Conservation (phyloP, 1,140 invertebrate genomes). For the Drosophila tristis region DNA sequence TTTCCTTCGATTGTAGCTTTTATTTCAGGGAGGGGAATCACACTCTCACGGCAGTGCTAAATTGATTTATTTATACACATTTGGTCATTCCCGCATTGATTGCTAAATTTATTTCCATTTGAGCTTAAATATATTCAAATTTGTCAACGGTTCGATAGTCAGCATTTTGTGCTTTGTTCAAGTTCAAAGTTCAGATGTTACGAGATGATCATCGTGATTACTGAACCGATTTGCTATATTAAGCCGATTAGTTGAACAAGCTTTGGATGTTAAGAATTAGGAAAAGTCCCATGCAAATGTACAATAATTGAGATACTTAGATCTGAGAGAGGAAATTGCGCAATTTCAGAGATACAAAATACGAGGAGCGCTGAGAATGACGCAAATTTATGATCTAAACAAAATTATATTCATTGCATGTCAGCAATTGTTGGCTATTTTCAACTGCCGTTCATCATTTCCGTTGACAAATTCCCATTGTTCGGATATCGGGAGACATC, state of each 20-base stretch:
- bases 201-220: slow-evolving; percentile 13
- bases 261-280: slow-evolving; percentile 11
- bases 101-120: slow-evolving; percentile 29
- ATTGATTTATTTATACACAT: slow-evolving; percentile 41
- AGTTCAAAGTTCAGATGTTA: slow-evolving; percentile 34
- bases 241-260: slow-evolving; percentile 31
- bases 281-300: neutral
- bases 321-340: slow-evolving; percentile 27
- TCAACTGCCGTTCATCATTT: slow-evolving; percentile 35
- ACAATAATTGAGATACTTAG: slow-evolving; percentile 5
- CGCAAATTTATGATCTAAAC: slow-evolving; percentile 50
- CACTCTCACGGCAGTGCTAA: neutral
- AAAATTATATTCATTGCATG: slow-evolving; percentile 42
- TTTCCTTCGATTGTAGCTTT: no score
- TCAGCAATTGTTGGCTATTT: slow-evolving; percentile 28
- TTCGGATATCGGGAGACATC: slow-evolving; percentile 10
- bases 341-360: slow-evolving; percentile 16
- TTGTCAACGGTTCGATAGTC: slow-evolving; percentile 24
- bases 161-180: slow-evolving; percentile 21
- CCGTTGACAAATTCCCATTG: slow-evolving; percentile 47
- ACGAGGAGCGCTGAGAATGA: slow-evolving; percentile 20
- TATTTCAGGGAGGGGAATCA: slow-evolving; percentile 15
- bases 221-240: slow-evolving; percentile 23
- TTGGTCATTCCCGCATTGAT: slow-evolving; percentile 32
- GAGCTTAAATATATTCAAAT: slow-evolving; percentile 37